These are phyloP conservation scores for Torymus auratus DNA, from an alignment of 2,888 invertebrate genomes.

Conservation along the genomic window DNA sequence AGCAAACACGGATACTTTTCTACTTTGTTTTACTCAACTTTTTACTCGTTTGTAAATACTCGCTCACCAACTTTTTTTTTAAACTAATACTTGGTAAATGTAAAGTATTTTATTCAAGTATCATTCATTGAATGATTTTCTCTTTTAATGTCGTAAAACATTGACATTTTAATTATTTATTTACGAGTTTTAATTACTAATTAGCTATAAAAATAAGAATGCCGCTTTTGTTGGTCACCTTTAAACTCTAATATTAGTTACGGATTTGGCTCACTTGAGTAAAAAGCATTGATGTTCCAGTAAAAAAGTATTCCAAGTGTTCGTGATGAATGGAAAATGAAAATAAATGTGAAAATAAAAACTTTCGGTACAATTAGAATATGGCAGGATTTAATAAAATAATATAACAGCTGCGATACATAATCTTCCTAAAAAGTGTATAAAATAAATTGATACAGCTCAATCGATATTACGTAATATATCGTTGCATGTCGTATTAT, in stretches of 20 bases:
- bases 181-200: no score
- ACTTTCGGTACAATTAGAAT: constrained; percentile 51
- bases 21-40: background rate
- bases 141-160: no score
- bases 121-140: no score
- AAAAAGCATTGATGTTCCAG: background rate
- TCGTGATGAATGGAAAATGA: constrained; percentile 23
- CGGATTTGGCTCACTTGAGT: no score
- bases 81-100: no score
- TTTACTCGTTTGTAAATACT: no score
- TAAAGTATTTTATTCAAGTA: no score
- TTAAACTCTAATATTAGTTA: no score
- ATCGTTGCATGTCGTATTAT: constrained; percentile 57
- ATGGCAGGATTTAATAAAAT: constrained; percentile 66
- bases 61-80: no score
- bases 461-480: constrained; percentile 54
- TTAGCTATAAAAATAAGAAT: no score
- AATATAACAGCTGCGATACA: constrained; percentile 61
- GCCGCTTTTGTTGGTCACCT: no score
- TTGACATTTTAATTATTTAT: no score
- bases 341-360: constrained; percentile 44
- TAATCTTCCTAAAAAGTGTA: constrained; percentile 61
- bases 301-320: constrained; percentile 2
- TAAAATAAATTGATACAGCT: constrained; percentile 62
- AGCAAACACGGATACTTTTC: constrained; percentile 8